phyloP scores from a whole-genome alignment of 2,888 invertebrate species.

The Elysia crispata region DNA sequence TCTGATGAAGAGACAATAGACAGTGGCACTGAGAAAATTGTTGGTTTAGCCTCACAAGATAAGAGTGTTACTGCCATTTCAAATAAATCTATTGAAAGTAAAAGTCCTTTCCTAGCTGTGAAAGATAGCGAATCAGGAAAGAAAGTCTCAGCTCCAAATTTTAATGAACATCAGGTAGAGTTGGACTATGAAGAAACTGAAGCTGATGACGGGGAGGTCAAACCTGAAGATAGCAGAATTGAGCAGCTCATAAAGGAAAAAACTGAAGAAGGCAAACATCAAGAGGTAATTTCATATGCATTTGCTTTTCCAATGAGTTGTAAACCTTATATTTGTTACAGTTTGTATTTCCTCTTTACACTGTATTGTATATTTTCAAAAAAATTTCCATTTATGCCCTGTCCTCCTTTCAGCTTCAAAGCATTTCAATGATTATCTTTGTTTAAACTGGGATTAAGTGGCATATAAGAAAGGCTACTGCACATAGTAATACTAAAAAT shows the following conservation, averaged over 20 bases:
- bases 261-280: conserved; percentile 52
- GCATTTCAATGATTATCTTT: too few relatives aligned
- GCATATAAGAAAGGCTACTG: too few relatives aligned
- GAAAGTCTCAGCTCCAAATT: conserved; percentile 49
- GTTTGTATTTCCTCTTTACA: too few relatives aligned
- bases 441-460: too few relatives aligned
- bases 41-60: conserved; percentile 27
- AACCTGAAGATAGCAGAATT: conserved; percentile 54
- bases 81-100: background rate
- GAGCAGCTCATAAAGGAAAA: conserved; percentile 61
- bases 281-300: too few relatives aligned
- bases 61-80: conserved; percentile 10
- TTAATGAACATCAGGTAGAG: conserved; percentile 76
- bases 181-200: conserved; percentile 77
- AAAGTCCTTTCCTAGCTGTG: background rate
- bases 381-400: too few relatives aligned
- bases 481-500: too few relatives aligned
- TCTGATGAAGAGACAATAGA: conserved; percentile 52
- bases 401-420: too few relatives aligned
- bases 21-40: background rate
- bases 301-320: too few relatives aligned
- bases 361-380: too few relatives aligned
- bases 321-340: too few relatives aligned
- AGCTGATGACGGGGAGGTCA: conserved; percentile 56
- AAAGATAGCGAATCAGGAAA: conserved; percentile 41